phyloP scores from a whole-genome alignment of 2,797 vertebrate species.

The Bufotes viridis region DNA sequence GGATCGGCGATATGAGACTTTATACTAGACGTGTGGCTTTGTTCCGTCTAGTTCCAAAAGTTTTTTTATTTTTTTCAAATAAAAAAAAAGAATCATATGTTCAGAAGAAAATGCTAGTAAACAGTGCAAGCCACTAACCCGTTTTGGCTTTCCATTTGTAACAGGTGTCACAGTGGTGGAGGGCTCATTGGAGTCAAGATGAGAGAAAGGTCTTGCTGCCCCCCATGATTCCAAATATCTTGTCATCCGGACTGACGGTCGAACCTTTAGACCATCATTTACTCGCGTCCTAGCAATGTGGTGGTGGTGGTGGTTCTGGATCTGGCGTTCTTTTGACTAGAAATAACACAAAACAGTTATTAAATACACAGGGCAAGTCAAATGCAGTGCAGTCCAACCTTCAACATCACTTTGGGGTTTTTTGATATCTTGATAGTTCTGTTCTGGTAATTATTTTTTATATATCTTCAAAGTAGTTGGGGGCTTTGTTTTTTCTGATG shows the following conservation, averaged over 20 bases:
- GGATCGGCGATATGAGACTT: too few relatives aligned
- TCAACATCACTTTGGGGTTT: not conserved
- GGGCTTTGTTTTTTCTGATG: too few relatives aligned
- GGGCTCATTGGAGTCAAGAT: slow-evolving; percentile 89
- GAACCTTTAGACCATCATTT: slow-evolving; percentile 91
- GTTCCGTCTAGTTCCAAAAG: too few relatives aligned
- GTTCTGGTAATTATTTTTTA: too few relatives aligned
- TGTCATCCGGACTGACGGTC: slow-evolving; percentile 94
- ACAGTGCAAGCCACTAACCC: slow-evolving; percentile 74
- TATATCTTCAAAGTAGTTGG: too few relatives aligned
- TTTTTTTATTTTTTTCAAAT: too few relatives aligned
- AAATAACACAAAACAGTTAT: not conserved
- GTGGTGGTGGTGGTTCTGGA: slow-evolving; percentile 74
- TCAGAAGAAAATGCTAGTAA: not conserved
- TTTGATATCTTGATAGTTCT: too few relatives aligned
- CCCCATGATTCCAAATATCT: slow-evolving; percentile 98
- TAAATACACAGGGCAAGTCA: not conserved
- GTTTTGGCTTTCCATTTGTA: slow-evolving; percentile 78
- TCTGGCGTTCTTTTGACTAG: slow-evolving; percentile 83
- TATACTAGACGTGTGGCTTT: too few relatives aligned
- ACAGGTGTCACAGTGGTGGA: slow-evolving; percentile 79
- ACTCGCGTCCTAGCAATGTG: slow-evolving; percentile 80
- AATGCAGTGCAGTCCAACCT: not conserved
- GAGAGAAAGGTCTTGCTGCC: slow-evolving; percentile 93
- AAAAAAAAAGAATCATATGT: not conserved